Evolutionary conservation across 2,797 vertebrate genomes (phyloP).

Genomic region (Tauraco hartlaubi): DNA sequence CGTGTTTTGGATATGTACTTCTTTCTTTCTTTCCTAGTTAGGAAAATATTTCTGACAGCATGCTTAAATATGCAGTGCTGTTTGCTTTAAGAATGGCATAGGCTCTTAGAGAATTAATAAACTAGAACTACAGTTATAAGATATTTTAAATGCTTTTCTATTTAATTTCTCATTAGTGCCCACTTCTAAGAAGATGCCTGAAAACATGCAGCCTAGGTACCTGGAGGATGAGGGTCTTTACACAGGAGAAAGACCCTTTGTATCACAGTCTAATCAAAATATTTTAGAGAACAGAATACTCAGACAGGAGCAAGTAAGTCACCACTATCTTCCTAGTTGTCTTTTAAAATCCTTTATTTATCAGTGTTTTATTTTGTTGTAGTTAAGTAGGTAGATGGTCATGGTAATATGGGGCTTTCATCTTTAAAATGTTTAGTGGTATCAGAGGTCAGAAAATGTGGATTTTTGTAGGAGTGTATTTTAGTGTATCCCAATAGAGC

Average conservation of each 20-base stretch:
- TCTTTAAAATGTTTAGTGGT: background rate
- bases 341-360: background rate
- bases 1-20: background rate
- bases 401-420: background rate
- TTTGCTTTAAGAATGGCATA: background rate
- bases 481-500: background rate
- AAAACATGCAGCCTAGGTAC: conserved; percentile 90
- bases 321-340: background rate
- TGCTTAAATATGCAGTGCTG: background rate
- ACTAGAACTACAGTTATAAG: background rate
- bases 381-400: background rate
- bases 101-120: background rate
- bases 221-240: conserved; percentile 97
- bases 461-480: background rate
- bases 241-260: conserved; percentile 86
- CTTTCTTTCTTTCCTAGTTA: background rate
- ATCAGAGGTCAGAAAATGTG: background rate
- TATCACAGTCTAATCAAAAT: conserved; percentile 88
- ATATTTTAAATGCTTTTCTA: background rate
- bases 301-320: conserved; percentile 86
- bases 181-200: conserved; percentile 87
- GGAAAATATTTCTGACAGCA: background rate
- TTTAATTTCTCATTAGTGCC: conserved; percentile 82
- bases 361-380: background rate
- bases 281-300: conserved; percentile 94